phyloP scores from a whole-genome alignment of 2,888 invertebrate genomes.

The Tetragnatha montana region DNA sequence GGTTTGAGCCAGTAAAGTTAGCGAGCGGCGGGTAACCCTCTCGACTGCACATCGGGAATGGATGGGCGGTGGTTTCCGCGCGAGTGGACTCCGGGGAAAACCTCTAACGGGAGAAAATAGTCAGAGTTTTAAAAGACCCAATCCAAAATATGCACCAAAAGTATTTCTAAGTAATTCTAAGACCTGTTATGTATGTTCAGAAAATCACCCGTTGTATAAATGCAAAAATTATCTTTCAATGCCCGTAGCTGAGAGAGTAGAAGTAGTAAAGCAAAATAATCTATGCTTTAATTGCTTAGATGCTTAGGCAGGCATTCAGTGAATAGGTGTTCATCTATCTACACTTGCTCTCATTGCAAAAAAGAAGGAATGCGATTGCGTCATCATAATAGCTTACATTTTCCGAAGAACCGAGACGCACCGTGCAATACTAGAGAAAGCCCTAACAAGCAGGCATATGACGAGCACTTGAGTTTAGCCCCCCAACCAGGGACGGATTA shows the following conservation, averaged over 20 bases:
- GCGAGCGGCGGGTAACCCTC: neutral
- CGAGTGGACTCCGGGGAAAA: neutral
- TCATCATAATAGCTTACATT: neutral
- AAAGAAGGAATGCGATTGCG: too few species aligned
- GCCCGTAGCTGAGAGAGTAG: neutral
- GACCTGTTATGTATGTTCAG: neutral
- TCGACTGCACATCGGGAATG: neutral
- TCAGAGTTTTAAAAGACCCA: neutral
- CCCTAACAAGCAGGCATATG: neutral
- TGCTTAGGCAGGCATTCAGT: neutral
- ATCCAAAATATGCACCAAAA: neutral
- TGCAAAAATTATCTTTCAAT: neutral
- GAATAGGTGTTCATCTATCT: neutral
- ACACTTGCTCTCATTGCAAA: neutral
- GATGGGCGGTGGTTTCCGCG: too few species aligned
- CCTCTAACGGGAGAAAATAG: neutral
- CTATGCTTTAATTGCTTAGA: slow-evolving; percentile 10
- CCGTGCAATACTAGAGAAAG: neutral
- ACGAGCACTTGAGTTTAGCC: neutral
- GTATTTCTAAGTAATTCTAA: neutral
- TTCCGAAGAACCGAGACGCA: neutral
- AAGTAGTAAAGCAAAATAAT: neutral
- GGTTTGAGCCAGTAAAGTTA: neutral
- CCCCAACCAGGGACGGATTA: too few species aligned
- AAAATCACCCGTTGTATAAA: slow-evolving; percentile 6